Evolutionary conservation across 2,797 vertebrate species (phyloP), one percentile per base, ranked within the genome.

Genomic region (Melanogrammus aeglefinus): DNA sequence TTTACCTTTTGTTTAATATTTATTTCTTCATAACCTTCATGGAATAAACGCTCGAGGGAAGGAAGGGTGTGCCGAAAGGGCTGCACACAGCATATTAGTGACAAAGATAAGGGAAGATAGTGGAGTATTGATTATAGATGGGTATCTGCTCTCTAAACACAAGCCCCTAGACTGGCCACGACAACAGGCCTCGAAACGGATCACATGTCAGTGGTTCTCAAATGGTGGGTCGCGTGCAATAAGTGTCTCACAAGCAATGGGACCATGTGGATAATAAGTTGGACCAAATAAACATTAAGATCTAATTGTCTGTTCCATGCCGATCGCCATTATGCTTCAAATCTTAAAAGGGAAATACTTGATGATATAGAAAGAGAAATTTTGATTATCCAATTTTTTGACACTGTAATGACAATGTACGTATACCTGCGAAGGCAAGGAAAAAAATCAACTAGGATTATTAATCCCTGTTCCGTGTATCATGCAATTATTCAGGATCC

Each of bases 41-140:
- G 84, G 83, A 89, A 81, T 82, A 36, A 51, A 81, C 21, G 85
- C 84, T 82, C 81, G 83, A 85, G 86, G 89, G 88, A 88, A 76
- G 77, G 82, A 78, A 82, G 82, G 84, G 88, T 88, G 86, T 86
- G 86, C 86, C 88, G 86, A 90, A 91, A 89, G 86, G 86, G 80
- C 88, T 89, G 88, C 85, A 77, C 84, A 88, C 83, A 86, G 87
- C 86, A 82, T 89, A 89, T 92, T 89, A 91, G 85, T 82, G 81
- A 41, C 77, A 75, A 57, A 89, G 91, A 93, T 92, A 90, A 91
- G 86, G 82, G 84, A 89, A 93, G 92, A 91, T 92, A 87, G 90
- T 87, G 85, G 78, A 70, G 88, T 92, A 92, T 92, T 83, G 92
- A 93, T 93, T 92, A 82, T 84, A 92, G 91, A 92, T 92, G 91